Conservation (phyloP, 2,888 invertebrate species). For the Celastrina argiolus region DNA sequence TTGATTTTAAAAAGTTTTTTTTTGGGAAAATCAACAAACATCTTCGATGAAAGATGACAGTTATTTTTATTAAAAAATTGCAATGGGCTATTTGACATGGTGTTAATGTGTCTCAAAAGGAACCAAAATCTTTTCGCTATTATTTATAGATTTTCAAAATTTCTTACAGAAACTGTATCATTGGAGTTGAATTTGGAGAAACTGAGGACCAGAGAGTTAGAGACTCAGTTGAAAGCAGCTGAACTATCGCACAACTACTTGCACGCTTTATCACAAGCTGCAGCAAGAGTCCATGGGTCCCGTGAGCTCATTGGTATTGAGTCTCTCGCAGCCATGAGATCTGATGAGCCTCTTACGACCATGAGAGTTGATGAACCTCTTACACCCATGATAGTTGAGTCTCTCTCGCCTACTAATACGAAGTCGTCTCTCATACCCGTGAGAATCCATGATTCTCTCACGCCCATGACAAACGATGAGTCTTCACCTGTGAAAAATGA, state of each 20-base stretch:
- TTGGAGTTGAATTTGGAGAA: conserved; percentile 49
- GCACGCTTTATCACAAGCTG: conserved; percentile 29
- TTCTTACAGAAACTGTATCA: conserved; percentile 45
- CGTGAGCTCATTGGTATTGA: background rate
- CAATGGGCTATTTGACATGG: no score
- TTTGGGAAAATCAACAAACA: no score
- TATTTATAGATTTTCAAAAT: conserved; percentile 1
- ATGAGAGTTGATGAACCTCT: background rate
- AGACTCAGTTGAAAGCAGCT: conserved; percentile 45
- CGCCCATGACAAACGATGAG: background rate
- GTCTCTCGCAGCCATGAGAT: background rate
- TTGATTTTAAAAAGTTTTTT: no score
- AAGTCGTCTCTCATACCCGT: background rate
- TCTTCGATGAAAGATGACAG: no score
- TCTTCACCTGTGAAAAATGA: background rate
- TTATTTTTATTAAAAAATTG: no score
- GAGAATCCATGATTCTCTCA: background rate
- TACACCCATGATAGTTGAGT: background rate
- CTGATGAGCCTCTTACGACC: background rate
- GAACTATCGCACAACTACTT: conserved; percentile 40
- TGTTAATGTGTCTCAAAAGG: no score
- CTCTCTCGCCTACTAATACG: background rate
- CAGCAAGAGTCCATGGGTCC: background rate
- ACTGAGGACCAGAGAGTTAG: conserved; percentile 49
- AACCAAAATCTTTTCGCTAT: background rate